Conservation (phyloP, 92 coral and sea anemone genomes). For the Epizoanthus stellaris region DNA sequence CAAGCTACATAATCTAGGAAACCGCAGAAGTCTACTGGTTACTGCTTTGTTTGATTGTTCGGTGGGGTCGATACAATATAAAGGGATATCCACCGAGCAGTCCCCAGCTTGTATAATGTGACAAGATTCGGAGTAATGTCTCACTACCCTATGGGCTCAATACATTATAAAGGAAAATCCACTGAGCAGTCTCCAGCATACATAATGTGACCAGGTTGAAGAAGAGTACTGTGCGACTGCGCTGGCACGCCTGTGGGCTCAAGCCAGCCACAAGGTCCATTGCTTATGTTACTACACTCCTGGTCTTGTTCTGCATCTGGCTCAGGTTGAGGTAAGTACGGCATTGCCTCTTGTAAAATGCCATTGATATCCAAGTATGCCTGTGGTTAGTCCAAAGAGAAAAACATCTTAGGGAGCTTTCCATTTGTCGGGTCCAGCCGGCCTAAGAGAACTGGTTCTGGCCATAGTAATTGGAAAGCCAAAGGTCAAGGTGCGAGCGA, state of each 20-base stretch:
- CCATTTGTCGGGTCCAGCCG: too few relatives aligned
- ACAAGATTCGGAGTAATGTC: not conserved
- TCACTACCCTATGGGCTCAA: not conserved
- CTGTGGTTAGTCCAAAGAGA: conserved; percentile 8
- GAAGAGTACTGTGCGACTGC: conserved; percentile 24
- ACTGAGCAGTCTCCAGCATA: conserved; percentile 11
- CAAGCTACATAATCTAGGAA: too few relatives aligned
- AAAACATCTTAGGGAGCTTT: not conserved
- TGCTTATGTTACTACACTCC: conserved; percentile 24
- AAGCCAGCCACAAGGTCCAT: conserved; percentile 18
- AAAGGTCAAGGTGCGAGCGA: too few relatives aligned
- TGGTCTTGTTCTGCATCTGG: conserved; percentile 28
- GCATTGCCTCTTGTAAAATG: conserved; percentile 52
- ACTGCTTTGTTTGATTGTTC: too few relatives aligned
- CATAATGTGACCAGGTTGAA: conserved; percentile 21
- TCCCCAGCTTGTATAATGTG: conserved; percentile 29
- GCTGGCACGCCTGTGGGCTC: conserved; percentile 8
- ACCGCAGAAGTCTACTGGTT: too few relatives aligned
- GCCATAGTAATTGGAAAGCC: too few relatives aligned
- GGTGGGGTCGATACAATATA: not conserved
- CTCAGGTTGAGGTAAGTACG: conserved; percentile 62
- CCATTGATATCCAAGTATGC: conserved; percentile 53
- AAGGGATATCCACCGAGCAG: conserved; percentile 6
- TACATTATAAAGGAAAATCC: conserved; percentile 11
- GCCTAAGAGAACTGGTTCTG: too few relatives aligned